Evolutionary conservation across 2,113 vertebrate genomes (phyloP).

Genomic region (Hirundichthys speculiger): DNA sequence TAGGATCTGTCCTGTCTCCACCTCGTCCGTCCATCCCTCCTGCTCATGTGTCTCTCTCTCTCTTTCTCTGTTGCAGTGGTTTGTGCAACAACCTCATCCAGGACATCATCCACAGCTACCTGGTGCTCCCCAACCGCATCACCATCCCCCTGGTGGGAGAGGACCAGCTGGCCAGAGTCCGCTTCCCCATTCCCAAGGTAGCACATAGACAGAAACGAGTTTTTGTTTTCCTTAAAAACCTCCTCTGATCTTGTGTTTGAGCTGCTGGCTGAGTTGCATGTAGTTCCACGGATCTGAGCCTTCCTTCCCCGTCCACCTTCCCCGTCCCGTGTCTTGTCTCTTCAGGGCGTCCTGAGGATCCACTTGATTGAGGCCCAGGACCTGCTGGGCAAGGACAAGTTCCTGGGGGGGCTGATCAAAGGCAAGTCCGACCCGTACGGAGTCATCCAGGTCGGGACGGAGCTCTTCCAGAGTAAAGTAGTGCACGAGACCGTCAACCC

Average conservation of each 20-base stretch:
- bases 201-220: not conserved
- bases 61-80: conserved; percentile 76
- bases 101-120: conserved; percentile 91
- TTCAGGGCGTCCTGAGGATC: conserved; percentile 90
- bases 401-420: conserved; percentile 92
- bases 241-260: not conserved
- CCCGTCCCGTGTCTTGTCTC: not conserved
- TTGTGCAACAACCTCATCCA: conserved; percentile 91
- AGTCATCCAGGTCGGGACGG: conserved; percentile 86
- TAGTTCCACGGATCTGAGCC: too few species aligned
- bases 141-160: conserved; percentile 92
- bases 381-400: conserved; percentile 89
- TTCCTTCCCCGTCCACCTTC: too few species aligned
- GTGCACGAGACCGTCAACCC: conserved; percentile 92
- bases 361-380: conserved; percentile 95
- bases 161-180: conserved; percentile 84
- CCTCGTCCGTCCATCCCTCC: not conserved
- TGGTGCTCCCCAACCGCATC: conserved; percentile 95
- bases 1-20: too few species aligned
- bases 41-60: not conserved
- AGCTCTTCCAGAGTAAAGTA: conserved; percentile 91
- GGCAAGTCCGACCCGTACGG: conserved; percentile 98
- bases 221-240: not conserved
- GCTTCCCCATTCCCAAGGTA: conserved; percentile 95
- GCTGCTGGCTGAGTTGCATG: too few species aligned